Base-by-base conservation (phyloP, 2,113 vertebrate genomes). In the Corydoras sp. region DNA sequence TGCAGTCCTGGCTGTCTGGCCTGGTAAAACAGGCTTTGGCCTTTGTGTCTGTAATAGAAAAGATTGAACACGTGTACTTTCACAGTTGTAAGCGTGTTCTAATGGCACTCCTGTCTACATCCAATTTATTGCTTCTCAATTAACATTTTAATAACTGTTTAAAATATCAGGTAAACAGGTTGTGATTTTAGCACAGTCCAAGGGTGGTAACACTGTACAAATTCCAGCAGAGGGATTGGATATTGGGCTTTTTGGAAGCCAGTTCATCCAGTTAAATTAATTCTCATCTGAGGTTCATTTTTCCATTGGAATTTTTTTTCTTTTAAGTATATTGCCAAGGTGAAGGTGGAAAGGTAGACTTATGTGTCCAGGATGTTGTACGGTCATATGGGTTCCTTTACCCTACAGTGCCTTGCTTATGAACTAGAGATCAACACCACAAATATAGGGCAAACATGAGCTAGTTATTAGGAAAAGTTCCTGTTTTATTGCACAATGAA, bases 141-240 rank as follows among this genome's bases (percentile, higher is more conserved):
- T 70, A 65, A 81, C 74, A 68, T 71, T 76, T 81, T 43, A 61
- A 79, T 76, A 71, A 74, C 64, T 63, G 60, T 65, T 75, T 48
- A 58, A 61, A 77, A 72, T 65, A 65, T 74, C 76, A 72, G 77
- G 65, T 74, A 67, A 67, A 35, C 56, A 56, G 62, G 56, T 31
- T 63, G 73, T 83, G 71, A 76, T 82, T 81, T 80, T 61, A 69
- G 62, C 83, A 32, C 4, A 60, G 11, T 55, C 65, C 43, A 82
- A 82, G 72, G 76, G 79, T 84, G 77, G 72, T 72, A 76, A 86
- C 88, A 89, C 86, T 90, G 89, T 89, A 87, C 88, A 82, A 66
- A 81, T 72, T 81, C 84, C 88, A 87, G 83, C 88, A 87, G 60
- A 35, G n/a, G 60, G 50, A 73, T 35, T 56, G 80, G 80, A 81